Evolutionary conservation across 1,140 invertebrate species (phyloP), one percentile per base, ranked within the genome.

Genomic region (Augochlora pura): DNA sequence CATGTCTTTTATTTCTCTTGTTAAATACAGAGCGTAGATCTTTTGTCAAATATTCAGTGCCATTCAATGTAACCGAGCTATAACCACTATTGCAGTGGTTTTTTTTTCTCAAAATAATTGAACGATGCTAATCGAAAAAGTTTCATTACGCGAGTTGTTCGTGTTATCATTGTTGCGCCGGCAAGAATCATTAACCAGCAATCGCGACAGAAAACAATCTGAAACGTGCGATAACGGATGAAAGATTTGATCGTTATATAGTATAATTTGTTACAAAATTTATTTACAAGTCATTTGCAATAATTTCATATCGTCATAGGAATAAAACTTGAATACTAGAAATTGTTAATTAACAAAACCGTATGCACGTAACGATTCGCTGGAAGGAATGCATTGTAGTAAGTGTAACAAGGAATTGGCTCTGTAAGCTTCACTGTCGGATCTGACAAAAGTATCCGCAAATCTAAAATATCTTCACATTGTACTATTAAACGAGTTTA

Each of bases 11-110:
- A 32, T 42, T 65, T 59, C 18, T 65, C 16, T 10, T 52, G 57
- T 57, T 46, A 46, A 46, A 78, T 72, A 72, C 76, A 72, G 42
- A 64, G 38, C 25, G 27, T 64, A 57, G 38, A 78, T 42, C 49
- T 54, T 72, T 57, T 16, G 21, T 66, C 4, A 46, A 66, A 52
- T 32, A 57, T 27, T 21, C 18, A 6, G 6, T 42, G 42, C 23
- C 14, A 27, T 46, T 38, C 16, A 64, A 52, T 38, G 59, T 49
- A 74, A 79, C 16, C 32, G 3, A 52, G 9, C 12, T 25, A 46
- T 23, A n/a, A 60, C 21, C 7, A n/a, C 54, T n/a, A n/a, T n/a
- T 57, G n/a, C 54, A 57, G 9, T 8, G 54, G 8, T 7, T n/a
- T 0, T 46, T 16, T 39, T 46, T 23, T n/a, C n/a, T n/a, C n/a